Base-by-base conservation (phyloP, 64 coral and sea anemone species). In the Platygyra sinensis region DNA sequence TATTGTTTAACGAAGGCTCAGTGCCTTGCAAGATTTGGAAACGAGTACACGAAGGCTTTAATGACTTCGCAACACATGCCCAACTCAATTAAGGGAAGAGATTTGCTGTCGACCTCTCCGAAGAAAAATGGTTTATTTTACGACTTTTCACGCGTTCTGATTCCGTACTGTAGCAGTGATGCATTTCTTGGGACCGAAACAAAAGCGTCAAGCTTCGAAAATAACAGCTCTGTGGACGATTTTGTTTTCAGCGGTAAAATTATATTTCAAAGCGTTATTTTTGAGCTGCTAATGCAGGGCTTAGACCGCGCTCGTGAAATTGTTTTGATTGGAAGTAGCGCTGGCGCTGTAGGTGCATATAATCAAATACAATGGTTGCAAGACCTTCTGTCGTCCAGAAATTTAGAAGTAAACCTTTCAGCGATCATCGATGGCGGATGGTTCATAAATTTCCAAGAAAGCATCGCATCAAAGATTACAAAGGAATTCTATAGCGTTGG, bases 211-310 rank as follows among this genome's bases (percentile, higher is more conserved):
- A 28, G n/a, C 62, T 27, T 22, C 8, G 17, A 64, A 69, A 20
- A 50, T 3, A 17, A 3, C 2, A 64, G 4, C 24, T 15, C 9
- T 42, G 4, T 1, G 9, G 24, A 71, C 4, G 8, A 72, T 22
- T 85, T 85, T 52, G 32, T 85, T 28, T 85, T 85, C 63, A 72
- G 81, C 31, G 81, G 81, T 10, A 85, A 85, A 85, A 85, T 85
- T 39, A 72, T 85, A 71, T 85, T 85, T 71, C 81, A 85, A 52
- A 85, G 81, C 62, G 81, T 71, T 4, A 85, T 85, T 85, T 16
- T 50, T 12, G 81, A 85, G 24, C 67, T 85, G 10, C 31, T 85
- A 19, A 8, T 20, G 38, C 81, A 85, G 19, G 24, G 19, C 13
- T 72, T 67, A 0, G 24, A 28, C 39, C 62, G 20, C 3, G 62